Percentiles rank a stretch among this genome's conserved stretches.
These are phyloP conservation scores for Diaprepes abbreviatus DNA, from an alignment of 2,888 invertebrate species.

Conservation along the genomic window DNA sequence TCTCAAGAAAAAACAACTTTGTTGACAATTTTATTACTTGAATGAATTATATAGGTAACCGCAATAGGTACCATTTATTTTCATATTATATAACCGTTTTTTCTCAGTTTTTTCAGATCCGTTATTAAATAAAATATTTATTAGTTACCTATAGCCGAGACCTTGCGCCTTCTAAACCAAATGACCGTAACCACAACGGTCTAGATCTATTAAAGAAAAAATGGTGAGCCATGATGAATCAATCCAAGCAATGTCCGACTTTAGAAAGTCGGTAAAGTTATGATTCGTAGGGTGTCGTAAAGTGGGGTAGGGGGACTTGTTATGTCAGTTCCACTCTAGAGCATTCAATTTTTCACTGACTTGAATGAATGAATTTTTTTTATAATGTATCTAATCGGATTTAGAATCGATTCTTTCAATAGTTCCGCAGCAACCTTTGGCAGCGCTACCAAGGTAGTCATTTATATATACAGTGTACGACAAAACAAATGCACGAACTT, in stretches of 20 bases:
- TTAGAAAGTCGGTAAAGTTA: conserved; percentile 2
- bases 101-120: conserved; percentile 2
- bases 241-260: not conserved
- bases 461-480: too few species aligned
- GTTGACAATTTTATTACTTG: not conserved
- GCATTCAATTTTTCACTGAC: too few species aligned
- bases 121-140: conserved; percentile 21
- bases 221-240: conserved; percentile 16
- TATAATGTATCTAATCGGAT: too few species aligned
- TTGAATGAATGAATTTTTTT: too few species aligned
- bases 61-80: not conserved
- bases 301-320: too few species aligned
- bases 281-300: too few species aligned
- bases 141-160: conserved; percentile 11
- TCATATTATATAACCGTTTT: conserved; percentile 14
- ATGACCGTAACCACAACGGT: conserved; percentile 37
- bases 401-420: too few species aligned
- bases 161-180: conserved; percentile 44
- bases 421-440: too few species aligned
- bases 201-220: conserved; percentile 17
- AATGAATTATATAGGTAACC: not conserved
- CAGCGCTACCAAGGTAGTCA: too few species aligned
- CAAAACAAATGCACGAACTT: too few species aligned
- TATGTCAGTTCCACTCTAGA: too few species aligned
- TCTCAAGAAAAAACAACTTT: too few species aligned